Conservation (phyloP, 2,113 vertebrate species). For the Stigmatopora nigra region DNA sequence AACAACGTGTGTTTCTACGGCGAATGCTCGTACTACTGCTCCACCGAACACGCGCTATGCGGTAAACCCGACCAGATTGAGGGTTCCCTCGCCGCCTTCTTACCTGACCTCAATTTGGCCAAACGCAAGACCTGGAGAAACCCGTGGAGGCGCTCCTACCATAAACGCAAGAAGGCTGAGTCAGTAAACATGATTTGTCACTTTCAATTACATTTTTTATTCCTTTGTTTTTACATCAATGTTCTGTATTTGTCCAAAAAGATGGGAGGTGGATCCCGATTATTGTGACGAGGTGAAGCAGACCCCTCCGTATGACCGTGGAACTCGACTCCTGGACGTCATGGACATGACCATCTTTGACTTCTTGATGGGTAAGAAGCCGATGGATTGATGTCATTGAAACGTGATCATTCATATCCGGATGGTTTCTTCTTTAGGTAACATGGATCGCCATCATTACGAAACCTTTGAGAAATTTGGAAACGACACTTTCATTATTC, state of each 20-base stretch:
- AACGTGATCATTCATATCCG: too few species aligned
- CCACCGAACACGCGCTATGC: constrained; percentile 91
- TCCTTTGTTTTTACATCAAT: too few species aligned
- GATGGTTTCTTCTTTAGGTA: constrained; percentile 66
- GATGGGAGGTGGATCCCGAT: constrained; percentile 95
- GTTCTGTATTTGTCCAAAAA: constrained; percentile 27
- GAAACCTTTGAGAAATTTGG: constrained; percentile 99
- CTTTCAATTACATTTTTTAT: not conserved
- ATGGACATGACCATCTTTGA: constrained; percentile 99
- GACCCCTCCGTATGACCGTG: constrained; percentile 87
- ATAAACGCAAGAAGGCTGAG: constrained; percentile 99
- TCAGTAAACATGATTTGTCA: constrained; percentile 56
- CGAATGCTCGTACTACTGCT: constrained; percentile 97
- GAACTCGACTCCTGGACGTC: constrained; percentile 86
- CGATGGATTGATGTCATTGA: too few species aligned
- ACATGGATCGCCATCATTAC: constrained; percentile 98
- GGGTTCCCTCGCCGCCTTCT: constrained; percentile 90
- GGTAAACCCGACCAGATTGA: constrained; percentile 93
- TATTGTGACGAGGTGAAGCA: constrained; percentile 96
- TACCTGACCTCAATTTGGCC: constrained; percentile 86
- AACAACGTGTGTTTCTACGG: constrained; percentile 98
- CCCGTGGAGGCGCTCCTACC: constrained; percentile 95
- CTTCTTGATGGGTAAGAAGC: constrained; percentile 88
- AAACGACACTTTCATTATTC: constrained; percentile 94
- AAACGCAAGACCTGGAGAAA: constrained; percentile 97